Evolutionary conservation across 1,140 invertebrate genomes (phyloP).

Genomic region (Tachypleus tridentatus): DNA sequence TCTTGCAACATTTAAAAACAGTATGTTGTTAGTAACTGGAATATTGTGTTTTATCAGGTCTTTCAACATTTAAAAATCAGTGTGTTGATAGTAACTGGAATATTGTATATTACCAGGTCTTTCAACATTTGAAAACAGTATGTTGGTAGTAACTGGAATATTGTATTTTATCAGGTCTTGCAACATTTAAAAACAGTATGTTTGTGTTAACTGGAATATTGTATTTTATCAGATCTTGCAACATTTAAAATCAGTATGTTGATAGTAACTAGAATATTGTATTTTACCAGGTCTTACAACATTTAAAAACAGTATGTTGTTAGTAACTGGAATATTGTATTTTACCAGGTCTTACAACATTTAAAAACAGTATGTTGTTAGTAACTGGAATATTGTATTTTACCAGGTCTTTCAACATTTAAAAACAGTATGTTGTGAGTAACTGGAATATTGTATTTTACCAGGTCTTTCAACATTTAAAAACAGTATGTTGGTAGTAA

Average conservation of each 20-base stretch:
- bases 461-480: conserved; percentile 88
- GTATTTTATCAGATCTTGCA: conserved; percentile 56
- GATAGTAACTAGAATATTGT: conserved; percentile 49
- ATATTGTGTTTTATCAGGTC: conserved; percentile 43
- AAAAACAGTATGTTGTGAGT: conserved; percentile 93
- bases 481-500: conserved; percentile 85
- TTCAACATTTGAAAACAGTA: conserved; percentile 91
- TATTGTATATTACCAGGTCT: conserved; percentile 48
- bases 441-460: conserved; percentile 8
- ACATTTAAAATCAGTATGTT: conserved; percentile 94
- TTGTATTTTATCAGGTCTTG: conserved; percentile 52
- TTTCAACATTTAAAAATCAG: conserved; percentile 84
- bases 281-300: conserved; percentile 36
- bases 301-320: too few relatives aligned
- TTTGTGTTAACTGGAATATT: not conserved
- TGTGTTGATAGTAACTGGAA: not conserved
- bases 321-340: too few relatives aligned
- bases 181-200: conserved; percentile 72
- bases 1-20: conserved; percentile 90
- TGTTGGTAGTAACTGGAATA: conserved; percentile 60
- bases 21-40: conserved; percentile 72
- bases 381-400: conserved; percentile 6
- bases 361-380: too few relatives aligned
- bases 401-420: conserved; percentile 79
- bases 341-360: too few relatives aligned